Evolutionary conservation across 2,797 vertebrate genomes (phyloP), one percentile per base, ranked within the genome.

Genomic region (Erpetoichthys calabaricus): DNA sequence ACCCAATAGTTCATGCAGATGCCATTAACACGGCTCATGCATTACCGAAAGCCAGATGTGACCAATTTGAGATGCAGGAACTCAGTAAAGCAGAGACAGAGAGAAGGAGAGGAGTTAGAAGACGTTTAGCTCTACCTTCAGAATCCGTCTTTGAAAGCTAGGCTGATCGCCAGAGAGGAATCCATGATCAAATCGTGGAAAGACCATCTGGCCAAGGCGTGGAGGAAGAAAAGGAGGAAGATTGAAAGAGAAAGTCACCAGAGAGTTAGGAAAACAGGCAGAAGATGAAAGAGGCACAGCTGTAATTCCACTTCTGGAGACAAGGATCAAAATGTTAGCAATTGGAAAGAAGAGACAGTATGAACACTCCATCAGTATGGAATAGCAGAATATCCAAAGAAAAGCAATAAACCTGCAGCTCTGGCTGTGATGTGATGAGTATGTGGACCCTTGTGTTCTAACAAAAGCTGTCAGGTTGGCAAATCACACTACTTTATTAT

Each of bases 121-220:
- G 8, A n/a, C 10, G 60, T 7, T 70, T 5, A 72, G 58, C 55
- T 82, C 79, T 92, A 94, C 90, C 92, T 96, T 96, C 70, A 92
- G 75, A 70, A 93, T 56, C 25, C 75, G 80, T 63, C 83, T 88
- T 73, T 77, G 86, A 87, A 87, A 88, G 66, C 60, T 69, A 51
- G 78, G 83, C 61, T 83, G 89, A 61, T 93, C 91, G 57, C 82
- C 65, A 44, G 85, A 82, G 64, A 92, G 74, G 83, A 94, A 93
- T 83, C 90, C 77, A 0, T 89, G 85, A 70, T 69, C 84, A 70
- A 89, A 84, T 59, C 73, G 75, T 46, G 88, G 89, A 64, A 92
- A 96, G 77, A 88, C 86, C 90, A 91, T 94, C 93, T 94, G 65
- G 64, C 60, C 55, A 53, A 57, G 55, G 10, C 62, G 60, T 52